Percentiles rank a stretch among this genome's conserved stretches.
Evolutionary conservation across 2,797 vertebrate genomes (phyloP).

Genomic region (Eleutherodactylus coqui): DNA sequence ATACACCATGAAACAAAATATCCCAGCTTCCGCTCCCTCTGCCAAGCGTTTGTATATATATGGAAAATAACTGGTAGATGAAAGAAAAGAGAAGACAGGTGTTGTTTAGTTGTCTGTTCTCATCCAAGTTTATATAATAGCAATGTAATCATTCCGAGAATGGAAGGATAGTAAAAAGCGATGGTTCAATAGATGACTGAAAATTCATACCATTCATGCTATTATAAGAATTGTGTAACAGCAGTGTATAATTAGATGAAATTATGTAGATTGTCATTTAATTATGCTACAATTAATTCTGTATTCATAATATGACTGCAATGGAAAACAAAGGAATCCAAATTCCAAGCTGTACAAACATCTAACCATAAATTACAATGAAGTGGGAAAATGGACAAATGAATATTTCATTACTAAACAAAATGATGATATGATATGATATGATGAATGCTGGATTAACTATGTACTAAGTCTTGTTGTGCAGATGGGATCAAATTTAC

Average conservation of each 20-base stretch:
- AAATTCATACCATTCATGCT: conserved; percentile 44
- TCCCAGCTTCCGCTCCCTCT: background rate
- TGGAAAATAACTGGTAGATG: conserved; percentile 14
- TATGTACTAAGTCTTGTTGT: too few relatives aligned
- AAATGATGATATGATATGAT: background rate
- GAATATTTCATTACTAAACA: background rate
- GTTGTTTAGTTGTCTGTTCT: conserved; percentile 22
- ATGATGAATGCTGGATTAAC: background rate
- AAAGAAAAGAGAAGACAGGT: conserved; percentile 47
- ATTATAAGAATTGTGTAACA: conserved; percentile 41
- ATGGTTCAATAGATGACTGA: conserved; percentile 25
- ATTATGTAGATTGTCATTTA: conserved; percentile 35
- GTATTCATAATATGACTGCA: conserved; percentile 28
- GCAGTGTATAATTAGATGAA: conserved; percentile 43
- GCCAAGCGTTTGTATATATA: background rate
- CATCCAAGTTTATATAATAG: conserved; percentile 46
- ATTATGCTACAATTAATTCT: conserved; percentile 44
- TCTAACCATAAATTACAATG: background rate
- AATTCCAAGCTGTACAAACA: conserved; percentile 10
- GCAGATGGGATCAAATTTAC: too few relatives aligned
- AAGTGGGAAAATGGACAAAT: background rate
- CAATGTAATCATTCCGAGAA: conserved; percentile 36
- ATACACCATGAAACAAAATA: conserved; percentile 27
- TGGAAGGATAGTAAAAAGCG: background rate
- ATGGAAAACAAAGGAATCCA: conserved; percentile 29